Conservation (phyloP, 2,113 vertebrate species). For the Archocentrus centrarchus region DNA sequence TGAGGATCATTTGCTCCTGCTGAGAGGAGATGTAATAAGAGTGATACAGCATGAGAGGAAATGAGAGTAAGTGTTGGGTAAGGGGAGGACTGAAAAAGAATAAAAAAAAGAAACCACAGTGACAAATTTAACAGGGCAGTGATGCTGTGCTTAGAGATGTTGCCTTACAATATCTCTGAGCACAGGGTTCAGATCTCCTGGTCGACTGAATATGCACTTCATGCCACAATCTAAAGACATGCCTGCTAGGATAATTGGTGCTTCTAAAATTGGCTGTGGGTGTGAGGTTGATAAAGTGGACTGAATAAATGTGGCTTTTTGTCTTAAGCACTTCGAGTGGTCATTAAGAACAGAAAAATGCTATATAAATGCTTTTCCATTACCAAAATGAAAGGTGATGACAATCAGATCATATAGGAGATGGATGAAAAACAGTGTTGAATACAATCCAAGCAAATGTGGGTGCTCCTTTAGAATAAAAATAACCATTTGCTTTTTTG, state of each 20-base stretch:
- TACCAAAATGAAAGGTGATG: too few relatives aligned
- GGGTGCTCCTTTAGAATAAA: neutral
- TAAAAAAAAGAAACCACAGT: neutral
- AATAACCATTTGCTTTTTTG: too few relatives aligned
- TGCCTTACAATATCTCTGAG: too few relatives aligned
- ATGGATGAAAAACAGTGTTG: too few relatives aligned
- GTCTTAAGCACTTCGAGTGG: neutral
- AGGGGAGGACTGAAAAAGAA: neutral
- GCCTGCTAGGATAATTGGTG: neutral
- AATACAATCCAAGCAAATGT: neutral
- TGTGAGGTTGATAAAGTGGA: neutral
- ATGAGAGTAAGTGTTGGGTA: neutral
- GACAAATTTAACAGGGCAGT: neutral
- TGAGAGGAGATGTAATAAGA: neutral
- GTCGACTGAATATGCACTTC: neutral
- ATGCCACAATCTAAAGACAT: neutral
- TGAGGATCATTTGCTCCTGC: constrained; percentile 27
- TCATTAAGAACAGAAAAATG: neutral
- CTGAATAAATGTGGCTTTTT: neutral
- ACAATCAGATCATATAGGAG: too few relatives aligned
- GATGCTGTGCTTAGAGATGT: neutral
- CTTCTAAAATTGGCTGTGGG: neutral
- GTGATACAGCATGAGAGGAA: neutral
- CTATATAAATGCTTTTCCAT: too few relatives aligned
- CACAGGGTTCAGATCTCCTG: neutral